Conservation (phyloP, 2,888 invertebrate species). For the Cerceris ruficornis region DNA sequence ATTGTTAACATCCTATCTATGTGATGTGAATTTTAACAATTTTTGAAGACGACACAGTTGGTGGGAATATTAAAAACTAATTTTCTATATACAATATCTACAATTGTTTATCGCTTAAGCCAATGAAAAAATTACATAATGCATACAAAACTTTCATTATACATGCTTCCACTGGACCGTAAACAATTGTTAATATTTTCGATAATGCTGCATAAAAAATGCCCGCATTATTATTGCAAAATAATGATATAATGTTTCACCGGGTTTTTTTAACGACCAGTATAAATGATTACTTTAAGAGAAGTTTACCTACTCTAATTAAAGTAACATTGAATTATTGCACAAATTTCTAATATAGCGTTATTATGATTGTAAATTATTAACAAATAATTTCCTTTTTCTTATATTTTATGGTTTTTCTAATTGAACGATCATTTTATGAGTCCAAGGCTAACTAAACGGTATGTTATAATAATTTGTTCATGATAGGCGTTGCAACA, state of each 20-base stretch:
- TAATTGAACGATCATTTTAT: not conserved
- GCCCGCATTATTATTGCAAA: too few species aligned
- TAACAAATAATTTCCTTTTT: too few species aligned
- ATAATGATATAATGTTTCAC: too few species aligned
- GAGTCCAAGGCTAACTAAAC: not conserved
- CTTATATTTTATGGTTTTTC: not conserved
- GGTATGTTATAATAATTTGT: not conserved
- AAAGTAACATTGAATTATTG: too few species aligned
- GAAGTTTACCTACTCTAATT: too few species aligned
- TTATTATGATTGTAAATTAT: too few species aligned
- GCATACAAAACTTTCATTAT: not conserved
- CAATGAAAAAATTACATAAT: not conserved
- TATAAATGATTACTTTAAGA: too few species aligned
- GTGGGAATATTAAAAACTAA: not conserved
- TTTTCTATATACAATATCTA: conserved; percentile 43
- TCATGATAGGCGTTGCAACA: not conserved
- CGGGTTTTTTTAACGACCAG: too few species aligned
- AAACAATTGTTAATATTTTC: too few species aligned
- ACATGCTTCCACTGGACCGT: too few species aligned
- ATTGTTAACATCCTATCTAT: not conserved
- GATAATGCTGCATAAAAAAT: too few species aligned
- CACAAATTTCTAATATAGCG: too few species aligned
- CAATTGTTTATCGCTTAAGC: conserved; percentile 1
- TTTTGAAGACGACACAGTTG: conserved; percentile 1
- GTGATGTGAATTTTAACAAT: not conserved